phyloP scores from a whole-genome alignment of 2,888 invertebrate species.

The Drosophila aldrichi region DNA sequence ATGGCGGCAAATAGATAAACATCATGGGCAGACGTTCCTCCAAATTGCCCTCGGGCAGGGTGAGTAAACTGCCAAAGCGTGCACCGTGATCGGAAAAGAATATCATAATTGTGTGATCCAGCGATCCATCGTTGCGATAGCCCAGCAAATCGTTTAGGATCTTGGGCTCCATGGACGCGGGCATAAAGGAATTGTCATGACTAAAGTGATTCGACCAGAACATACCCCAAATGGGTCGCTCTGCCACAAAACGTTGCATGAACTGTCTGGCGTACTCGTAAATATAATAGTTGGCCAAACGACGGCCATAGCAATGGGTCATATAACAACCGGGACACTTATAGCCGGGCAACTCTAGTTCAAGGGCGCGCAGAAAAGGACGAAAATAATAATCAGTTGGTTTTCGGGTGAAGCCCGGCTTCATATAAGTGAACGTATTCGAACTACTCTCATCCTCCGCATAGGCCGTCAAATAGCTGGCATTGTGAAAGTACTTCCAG shows the following conservation, averaged over 20 bases:
- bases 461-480: constrained; percentile 91
- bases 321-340: constrained; percentile 61
- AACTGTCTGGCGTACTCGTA: constrained; percentile 89
- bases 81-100: constrained; percentile 92
- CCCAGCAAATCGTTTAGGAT: constrained; percentile 87
- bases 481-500: constrained; percentile 90
- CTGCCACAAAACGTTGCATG: constrained; percentile 87
- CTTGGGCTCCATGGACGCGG: constrained; percentile 88
- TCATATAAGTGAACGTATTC: constrained; percentile 88
- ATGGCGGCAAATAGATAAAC: constrained; percentile 88
- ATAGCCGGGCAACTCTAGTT: constrained; percentile 85
- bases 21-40: constrained; percentile 91
- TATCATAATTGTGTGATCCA: constrained; percentile 88
- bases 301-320: constrained; percentile 87
- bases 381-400: constrained; percentile 93
- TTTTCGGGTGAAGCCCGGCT: constrained; percentile 88
- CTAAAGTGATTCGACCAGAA: constrained; percentile 92
- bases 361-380: constrained; percentile 89
- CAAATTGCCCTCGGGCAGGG: constrained; percentile 89
- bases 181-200: constrained; percentile 88
- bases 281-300: constrained; percentile 88
- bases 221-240: constrained; percentile 89
- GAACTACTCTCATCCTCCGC: constrained; percentile 89
- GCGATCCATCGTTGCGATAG: constrained; percentile 86
- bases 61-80: constrained; percentile 88